These are phyloP conservation scores for Metalampra italica DNA, from an alignment of 2,888 invertebrate genomes.

Conservation along the genomic window DNA sequence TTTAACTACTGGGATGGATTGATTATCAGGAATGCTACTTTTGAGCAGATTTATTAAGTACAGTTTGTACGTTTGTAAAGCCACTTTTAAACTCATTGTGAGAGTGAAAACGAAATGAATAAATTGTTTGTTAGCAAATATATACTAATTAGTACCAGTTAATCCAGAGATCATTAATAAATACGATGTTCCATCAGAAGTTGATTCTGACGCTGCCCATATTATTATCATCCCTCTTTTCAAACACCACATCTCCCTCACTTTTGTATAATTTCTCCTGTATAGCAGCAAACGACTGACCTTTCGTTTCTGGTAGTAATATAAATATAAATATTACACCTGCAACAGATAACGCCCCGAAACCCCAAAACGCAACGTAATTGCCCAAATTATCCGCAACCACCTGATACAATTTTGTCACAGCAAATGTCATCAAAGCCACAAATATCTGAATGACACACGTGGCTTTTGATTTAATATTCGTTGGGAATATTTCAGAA, in stretches of 20 bases:
- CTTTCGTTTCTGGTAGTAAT: constrained; percentile 79
- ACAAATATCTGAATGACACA: constrained; percentile 80
- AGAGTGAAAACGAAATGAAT: too few relatives aligned
- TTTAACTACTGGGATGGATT: too few relatives aligned
- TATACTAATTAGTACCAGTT: background rate
- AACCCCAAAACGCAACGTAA: constrained; percentile 77
- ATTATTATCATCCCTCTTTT: constrained; percentile 48
- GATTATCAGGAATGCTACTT: too few relatives aligned
- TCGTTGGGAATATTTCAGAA: constrained; percentile 81
- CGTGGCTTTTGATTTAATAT: constrained; percentile 81
- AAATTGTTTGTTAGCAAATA: background rate
- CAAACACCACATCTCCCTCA: constrained; percentile 55
- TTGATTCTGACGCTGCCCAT: constrained; percentile 54
- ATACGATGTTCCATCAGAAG: constrained; percentile 19
- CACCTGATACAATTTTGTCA: constrained; percentile 78
- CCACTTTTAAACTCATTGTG: too few relatives aligned
- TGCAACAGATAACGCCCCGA: constrained; percentile 64
- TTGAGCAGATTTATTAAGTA: too few relatives aligned
- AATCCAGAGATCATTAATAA: constrained; percentile 3
- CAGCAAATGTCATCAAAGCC: constrained; percentile 77
- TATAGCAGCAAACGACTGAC: constrained; percentile 79
- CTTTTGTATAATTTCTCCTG: constrained; percentile 65
- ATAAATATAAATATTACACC: constrained; percentile 74
- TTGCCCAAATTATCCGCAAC: constrained; percentile 71
- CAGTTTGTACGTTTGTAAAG: too few relatives aligned